A percentile compares a stretch with the other conserved stretches of the same genome.
Evolutionary conservation across 2,113 vertebrate species (phyloP).

Genomic region (Chunga burmeisteri): DNA sequence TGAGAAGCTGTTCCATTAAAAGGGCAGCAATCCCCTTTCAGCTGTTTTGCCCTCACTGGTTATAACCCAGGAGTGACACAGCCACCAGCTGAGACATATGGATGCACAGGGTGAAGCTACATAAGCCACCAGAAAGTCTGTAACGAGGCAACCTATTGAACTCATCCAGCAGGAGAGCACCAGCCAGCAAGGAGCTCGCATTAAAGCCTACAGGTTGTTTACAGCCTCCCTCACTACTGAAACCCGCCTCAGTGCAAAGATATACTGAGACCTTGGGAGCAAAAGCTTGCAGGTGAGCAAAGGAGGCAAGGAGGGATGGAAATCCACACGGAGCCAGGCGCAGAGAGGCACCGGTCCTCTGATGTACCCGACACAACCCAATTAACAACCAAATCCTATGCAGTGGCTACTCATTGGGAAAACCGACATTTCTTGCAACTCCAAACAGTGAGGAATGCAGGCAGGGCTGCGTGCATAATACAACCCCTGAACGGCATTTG

Average conservation of each 20-base stretch:
- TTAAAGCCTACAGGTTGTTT: background rate
- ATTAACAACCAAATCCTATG: background rate
- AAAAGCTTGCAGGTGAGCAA: background rate
- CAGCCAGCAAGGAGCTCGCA: background rate
- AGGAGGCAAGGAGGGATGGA: background rate
- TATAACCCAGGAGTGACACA: slow-evolving; percentile 20
- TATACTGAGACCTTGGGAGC: background rate
- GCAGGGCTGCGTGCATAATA: background rate
- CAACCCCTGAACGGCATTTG: background rate
- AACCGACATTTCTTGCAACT: background rate
- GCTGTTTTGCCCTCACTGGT: background rate
- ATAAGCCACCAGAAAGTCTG: slow-evolving; percentile 11
- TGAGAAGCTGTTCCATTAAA: slow-evolving; percentile 34
- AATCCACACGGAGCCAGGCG: background rate
- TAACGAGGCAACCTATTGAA: slow-evolving; percentile 30
- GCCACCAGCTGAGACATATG: slow-evolving; percentile 49
- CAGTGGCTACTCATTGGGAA: background rate
- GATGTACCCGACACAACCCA: background rate
- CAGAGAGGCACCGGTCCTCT: background rate
- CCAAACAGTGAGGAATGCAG: background rate
- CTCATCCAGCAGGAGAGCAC: background rate
- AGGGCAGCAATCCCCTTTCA: slow-evolving; percentile 57
- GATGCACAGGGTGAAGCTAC: slow-evolving; percentile 9
- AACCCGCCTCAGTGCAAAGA: background rate
- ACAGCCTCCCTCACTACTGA: background rate